Evolutionary conservation across 2,113 vertebrate genomes (phyloP).

Genomic region (Siniperca chuatsi): DNA sequence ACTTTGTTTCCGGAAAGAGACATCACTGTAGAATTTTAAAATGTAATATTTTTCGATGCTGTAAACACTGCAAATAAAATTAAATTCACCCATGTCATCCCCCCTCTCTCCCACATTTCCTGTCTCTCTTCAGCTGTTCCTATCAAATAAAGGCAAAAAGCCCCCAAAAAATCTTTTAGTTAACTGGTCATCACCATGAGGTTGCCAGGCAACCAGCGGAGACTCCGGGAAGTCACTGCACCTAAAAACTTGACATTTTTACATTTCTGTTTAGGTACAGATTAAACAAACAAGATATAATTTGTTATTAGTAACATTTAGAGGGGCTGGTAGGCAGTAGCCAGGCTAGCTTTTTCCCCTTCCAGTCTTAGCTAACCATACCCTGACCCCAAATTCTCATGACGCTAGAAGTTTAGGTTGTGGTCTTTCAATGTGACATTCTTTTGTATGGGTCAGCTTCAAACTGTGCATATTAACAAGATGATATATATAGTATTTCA

Average conservation of each 20-base stretch:
- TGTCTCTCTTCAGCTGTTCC: too few species aligned
- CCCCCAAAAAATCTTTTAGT: too few species aligned
- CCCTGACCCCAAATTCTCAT: not conserved
- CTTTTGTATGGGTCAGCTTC: not conserved
- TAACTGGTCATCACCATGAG: not conserved
- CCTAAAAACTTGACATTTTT: not conserved
- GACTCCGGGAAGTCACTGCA: not conserved
- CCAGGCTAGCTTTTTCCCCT: too few species aligned
- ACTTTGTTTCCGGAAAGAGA: not conserved
- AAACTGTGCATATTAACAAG: not conserved
- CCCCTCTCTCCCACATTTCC: too few species aligned
- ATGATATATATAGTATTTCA: not conserved
- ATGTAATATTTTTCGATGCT: too few species aligned
- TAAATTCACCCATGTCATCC: too few species aligned
- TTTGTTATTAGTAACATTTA: not conserved
- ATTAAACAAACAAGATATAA: too few species aligned
- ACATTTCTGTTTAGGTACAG: not conserved
- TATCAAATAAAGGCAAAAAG: too few species aligned
- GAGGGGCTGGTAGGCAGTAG: too few species aligned
- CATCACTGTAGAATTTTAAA: not conserved
- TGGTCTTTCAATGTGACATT: not conserved
- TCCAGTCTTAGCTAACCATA: not conserved
- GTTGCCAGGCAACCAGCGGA: not conserved
- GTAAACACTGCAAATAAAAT: too few species aligned
- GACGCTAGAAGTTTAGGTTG: not conserved